Base-by-base conservation (phyloP, 2,888 invertebrate genomes). In the Netelia melanura region DNA sequence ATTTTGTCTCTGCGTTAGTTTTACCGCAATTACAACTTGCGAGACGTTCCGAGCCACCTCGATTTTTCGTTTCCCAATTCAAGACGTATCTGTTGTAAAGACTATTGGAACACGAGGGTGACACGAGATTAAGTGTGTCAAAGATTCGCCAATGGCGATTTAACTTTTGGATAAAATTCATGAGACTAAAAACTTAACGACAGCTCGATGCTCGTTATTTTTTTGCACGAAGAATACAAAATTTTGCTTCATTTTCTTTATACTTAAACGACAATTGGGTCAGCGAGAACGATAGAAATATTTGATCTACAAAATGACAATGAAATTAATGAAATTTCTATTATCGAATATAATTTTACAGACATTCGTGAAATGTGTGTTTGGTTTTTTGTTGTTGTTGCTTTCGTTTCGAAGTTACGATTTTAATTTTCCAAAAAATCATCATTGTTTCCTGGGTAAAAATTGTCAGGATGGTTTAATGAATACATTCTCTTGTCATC, bases 401-500 rank as follows among this genome's bases (percentile, higher is more conserved):
- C 38, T 38, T 38, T 38, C 0, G 38, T 38, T 38, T 38, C 38
- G 6, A 2, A 3, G 38, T 38, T 38, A 38, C 38, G 38, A 38
- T 38, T 38, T 62, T n/a, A 21, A 78, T 10, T 54, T 38, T 43
- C 10, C 10, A 76, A 30, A 56, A 30, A 23, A 25, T 48, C 25
- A 17, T 23, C 8, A 74, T 30, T 44, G 64, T 48, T 65, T 76
- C 54, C 56, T 25, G 74, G 25, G 38, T 81, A 38, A 54, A 6
- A 38, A 6, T 6, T 14, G 8, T 25, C 23, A 62, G 25, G 3
- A 25, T 21, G 17, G 43, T 56, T 65, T 65, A 65, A 17, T 6
- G 58, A n/a, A 5, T 54, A n/a, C 58, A 75, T 25, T 84, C 78
- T 70, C 43, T 58, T 8, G 17, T 76, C 70, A 23, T 68, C 90